A percentile compares a stretch with the other conserved stretches of the same genome.
phyloP scores from a whole-genome alignment of 2,113 vertebrate species.

The Setophaga coronata region DNA sequence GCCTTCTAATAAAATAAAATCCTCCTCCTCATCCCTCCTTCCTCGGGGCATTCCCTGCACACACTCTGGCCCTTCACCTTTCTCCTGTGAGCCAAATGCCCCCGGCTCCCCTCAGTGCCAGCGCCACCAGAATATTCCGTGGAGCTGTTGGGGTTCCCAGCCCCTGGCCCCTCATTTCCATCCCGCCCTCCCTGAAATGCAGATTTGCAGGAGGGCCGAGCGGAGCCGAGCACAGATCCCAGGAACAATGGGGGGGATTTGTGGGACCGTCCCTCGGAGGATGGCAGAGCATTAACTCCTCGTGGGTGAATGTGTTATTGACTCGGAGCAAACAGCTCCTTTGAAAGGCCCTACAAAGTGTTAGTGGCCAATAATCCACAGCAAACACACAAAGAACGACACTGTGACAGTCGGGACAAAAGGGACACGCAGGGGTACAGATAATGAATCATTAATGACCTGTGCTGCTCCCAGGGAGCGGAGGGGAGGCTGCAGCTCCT shows the following conservation, averaged over 20 bases:
- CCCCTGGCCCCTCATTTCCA: background rate
- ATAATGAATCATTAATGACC: constrained; percentile 65
- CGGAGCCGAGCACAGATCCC: background rate
- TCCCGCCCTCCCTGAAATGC: background rate
- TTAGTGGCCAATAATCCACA: constrained; percentile 15
- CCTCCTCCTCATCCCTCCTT: no score
- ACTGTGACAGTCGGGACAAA: constrained; percentile 48
- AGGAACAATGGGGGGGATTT: constrained; percentile 35
- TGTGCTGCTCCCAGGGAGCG: background rate
- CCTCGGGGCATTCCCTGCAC: no score
- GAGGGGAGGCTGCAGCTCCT: background rate
- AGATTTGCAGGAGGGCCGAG: constrained; percentile 3
- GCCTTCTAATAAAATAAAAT: no score
- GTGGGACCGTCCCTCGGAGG: constrained; percentile 5
- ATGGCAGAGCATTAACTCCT: constrained; percentile 33
- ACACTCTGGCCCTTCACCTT: no score
- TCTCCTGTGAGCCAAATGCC: background rate
- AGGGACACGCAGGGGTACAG: background rate
- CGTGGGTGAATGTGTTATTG: constrained; percentile 50
- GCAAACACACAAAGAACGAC: constrained; percentile 44
- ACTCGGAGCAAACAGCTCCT: constrained; percentile 56
- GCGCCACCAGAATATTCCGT: background rate
- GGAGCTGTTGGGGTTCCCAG: background rate
- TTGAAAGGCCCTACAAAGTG: constrained; percentile 29
- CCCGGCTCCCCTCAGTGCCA: background rate